Percentiles rank a stretch among this genome's conserved stretches.
phyloP scores from a whole-genome alignment of 2,888 invertebrate genomes.

The Tineola bisselliella region DNA sequence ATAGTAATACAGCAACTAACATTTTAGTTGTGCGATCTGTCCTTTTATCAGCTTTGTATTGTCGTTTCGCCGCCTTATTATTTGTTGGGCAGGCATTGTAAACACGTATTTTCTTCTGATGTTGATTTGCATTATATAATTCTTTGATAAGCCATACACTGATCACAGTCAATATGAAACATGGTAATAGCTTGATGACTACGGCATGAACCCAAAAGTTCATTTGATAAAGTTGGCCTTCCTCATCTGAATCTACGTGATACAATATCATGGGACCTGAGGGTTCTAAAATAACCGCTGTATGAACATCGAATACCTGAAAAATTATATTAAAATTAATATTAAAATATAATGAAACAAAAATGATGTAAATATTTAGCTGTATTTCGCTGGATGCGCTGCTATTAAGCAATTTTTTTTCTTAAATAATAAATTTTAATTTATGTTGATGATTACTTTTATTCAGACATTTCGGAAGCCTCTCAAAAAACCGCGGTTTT shows the following conservation, averaged over 20 bases:
- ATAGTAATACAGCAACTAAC: constrained; percentile 84
- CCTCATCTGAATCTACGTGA: constrained; percentile 65
- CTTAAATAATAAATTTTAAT: too few species aligned
- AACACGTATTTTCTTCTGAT: constrained; percentile 69
- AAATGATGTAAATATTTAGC: too few species aligned
- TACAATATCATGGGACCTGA: constrained; percentile 51
- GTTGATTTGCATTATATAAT: constrained; percentile 75
- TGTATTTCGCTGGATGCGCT: too few species aligned
- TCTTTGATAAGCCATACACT: constrained; percentile 77
- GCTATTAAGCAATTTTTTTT: too few species aligned
- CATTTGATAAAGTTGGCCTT: constrained; percentile 70
- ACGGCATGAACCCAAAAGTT: constrained; percentile 87
- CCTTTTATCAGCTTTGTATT: constrained; percentile 50
- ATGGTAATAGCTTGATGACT: constrained; percentile 82
- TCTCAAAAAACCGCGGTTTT: too few species aligned
- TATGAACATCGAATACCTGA: constrained; percentile 60
- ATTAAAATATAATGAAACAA: too few species aligned
- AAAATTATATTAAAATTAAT: not conserved
- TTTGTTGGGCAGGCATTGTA: constrained; percentile 52
- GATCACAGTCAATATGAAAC: constrained; percentile 78
- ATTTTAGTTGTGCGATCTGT: constrained; percentile 88
- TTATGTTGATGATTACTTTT: too few species aligned
- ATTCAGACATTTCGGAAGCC: too few species aligned
- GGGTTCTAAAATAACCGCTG: constrained; percentile 60
- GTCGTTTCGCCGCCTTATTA: constrained; percentile 44